A percentile compares a stretch with the other conserved stretches of the same genome.
Conservation (phyloP, 2,888 invertebrate genomes). For the Meiosimyza platycephala region DNA sequence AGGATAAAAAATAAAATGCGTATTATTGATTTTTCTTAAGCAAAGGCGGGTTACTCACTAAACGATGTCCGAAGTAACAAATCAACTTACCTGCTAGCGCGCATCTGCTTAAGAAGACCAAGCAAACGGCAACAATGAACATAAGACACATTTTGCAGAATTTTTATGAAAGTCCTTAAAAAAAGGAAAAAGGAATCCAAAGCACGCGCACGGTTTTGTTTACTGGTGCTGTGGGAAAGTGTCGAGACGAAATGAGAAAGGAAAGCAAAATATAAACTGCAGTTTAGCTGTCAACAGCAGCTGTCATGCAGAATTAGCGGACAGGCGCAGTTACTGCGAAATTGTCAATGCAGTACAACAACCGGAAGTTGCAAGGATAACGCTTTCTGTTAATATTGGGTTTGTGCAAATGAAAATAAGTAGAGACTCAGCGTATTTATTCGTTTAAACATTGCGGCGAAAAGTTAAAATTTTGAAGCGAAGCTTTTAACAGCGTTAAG, state of each 20-base stretch:
- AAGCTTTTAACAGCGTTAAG: too few relatives aligned
- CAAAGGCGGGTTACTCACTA: too few relatives aligned
- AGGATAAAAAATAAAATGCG: slow-evolving; percentile 1
- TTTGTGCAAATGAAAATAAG: too few relatives aligned
- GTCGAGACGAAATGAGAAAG: too few relatives aligned
- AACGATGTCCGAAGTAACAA: too few relatives aligned
- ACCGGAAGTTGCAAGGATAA: background rate
- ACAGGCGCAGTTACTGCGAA: background rate
- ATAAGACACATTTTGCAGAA: slow-evolving; percentile 5
- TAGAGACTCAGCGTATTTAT: too few relatives aligned
- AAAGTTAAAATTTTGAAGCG: too few relatives aligned
- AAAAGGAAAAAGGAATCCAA: background rate
- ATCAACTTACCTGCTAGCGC: slow-evolving; percentile 37
- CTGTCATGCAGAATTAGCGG: background rate
- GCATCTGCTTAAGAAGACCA: slow-evolving; percentile 3
- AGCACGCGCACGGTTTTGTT: slow-evolving; percentile 5
- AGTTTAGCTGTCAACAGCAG: background rate
- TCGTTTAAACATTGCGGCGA: too few relatives aligned
- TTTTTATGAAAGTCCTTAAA: background rate
- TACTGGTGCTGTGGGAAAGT: background rate
- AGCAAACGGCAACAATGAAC: slow-evolving; percentile 3
- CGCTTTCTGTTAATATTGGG: too few relatives aligned
- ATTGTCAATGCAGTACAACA: background rate
- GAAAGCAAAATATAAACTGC: background rate
- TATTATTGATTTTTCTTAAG: slow-evolving; percentile 48